Percentiles rank a stretch among this genome's conserved stretches.
These are phyloP conservation scores for Otus sunia DNA, from an alignment of 2,113 vertebrate species.

Conservation along the genomic window DNA sequence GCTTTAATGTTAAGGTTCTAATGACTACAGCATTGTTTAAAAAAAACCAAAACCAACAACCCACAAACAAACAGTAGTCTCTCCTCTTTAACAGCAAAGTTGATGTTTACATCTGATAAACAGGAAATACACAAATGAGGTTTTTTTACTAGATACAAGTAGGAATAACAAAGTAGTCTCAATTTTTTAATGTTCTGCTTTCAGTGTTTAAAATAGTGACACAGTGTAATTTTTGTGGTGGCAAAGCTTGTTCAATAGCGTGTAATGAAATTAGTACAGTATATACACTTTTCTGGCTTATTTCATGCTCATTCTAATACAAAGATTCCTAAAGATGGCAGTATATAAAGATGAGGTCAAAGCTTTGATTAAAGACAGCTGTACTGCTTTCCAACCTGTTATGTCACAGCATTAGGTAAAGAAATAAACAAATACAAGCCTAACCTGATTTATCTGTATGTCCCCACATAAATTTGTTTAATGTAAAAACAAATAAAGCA, in stretches of 20 bases:
- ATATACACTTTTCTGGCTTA: neutral
- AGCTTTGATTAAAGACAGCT: conserved; percentile 4
- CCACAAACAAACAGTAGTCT: neutral
- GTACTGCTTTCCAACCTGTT: conserved; percentile 18
- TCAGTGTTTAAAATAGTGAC: neutral
- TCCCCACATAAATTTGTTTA: conserved; percentile 63
- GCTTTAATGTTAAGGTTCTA: conserved; percentile 67
- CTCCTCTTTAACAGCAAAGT: neutral
- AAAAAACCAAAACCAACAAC: conserved; percentile 21
- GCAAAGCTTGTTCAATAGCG: neutral
- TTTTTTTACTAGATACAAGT: neutral
- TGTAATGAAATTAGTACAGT: neutral
- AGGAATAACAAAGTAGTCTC: neutral
- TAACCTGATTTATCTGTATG: conserved; percentile 50
- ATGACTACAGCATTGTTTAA: conserved; percentile 52
- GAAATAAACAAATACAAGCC: conserved; percentile 41
- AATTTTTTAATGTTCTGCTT: neutral
- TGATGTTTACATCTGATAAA: neutral
- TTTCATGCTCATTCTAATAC: neutral
- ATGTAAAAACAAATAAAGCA: conserved; percentile 67
- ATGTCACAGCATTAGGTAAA: conserved; percentile 23
- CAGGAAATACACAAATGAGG: neutral
- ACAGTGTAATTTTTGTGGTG: neutral
- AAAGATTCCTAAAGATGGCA: neutral
- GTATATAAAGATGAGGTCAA: neutral